These are phyloP conservation scores for Lipotes vexillifer DNA, from an alignment of 2,113 vertebrate genomes.

Conservation along the genomic window DNA sequence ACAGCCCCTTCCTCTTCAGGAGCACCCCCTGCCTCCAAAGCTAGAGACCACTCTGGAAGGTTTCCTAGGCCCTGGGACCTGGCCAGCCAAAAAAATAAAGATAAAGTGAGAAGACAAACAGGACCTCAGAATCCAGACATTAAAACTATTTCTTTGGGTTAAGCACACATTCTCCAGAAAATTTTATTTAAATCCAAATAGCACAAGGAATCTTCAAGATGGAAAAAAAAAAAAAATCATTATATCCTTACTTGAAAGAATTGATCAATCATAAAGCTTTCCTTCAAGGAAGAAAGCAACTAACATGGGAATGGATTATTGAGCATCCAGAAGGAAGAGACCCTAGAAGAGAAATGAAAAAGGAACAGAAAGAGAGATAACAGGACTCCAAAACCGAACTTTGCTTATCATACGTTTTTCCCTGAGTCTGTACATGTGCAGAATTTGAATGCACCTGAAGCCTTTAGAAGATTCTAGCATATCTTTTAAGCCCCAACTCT, in stretches of 20 bases:
- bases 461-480: background rate
- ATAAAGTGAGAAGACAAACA: background rate
- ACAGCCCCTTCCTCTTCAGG: background rate
- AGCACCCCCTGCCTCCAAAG: background rate
- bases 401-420: background rate
- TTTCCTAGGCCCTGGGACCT: background rate
- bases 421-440: background rate
- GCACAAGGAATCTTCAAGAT: background rate
- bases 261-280: background rate
- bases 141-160: background rate
- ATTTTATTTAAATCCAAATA: background rate
- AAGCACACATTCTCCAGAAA: background rate
- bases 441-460: background rate
- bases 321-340: background rate
- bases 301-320: background rate
- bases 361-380: background rate
- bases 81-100: background rate
- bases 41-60: background rate
- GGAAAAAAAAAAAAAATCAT: background rate
- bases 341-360: background rate
- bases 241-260: background rate
- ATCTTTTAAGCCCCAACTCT: background rate
- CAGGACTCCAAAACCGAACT: background rate
- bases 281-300: background rate
- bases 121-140: background rate